These are phyloP conservation scores for Halcyon chelicuti DNA, from an alignment of 2,797 vertebrate genomes.

Conservation along the genomic window DNA sequence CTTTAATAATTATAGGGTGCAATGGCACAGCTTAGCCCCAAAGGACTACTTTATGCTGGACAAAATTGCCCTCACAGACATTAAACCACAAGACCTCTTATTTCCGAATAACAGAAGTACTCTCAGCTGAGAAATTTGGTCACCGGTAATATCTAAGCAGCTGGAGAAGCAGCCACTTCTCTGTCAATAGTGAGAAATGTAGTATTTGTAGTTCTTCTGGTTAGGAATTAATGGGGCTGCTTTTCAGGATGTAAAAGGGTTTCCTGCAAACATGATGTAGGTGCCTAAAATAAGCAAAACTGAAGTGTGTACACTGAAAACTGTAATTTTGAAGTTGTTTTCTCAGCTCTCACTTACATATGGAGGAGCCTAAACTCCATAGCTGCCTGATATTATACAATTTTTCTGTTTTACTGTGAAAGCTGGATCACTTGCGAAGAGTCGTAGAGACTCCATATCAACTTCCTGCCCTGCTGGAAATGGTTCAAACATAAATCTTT, in stretches of 20 bases:
- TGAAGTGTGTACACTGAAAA: not conserved
- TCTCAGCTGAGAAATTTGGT: conserved; percentile 17
- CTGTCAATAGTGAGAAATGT: not conserved
- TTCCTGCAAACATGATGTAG: not conserved
- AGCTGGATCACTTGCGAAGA: not conserved
- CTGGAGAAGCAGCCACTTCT: not conserved
- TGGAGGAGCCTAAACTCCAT: not conserved
- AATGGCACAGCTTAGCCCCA: not conserved
- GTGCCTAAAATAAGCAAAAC: not conserved
- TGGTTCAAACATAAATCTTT: not conserved
- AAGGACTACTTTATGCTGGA: not conserved
- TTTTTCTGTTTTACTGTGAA: not conserved
- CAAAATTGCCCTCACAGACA: not conserved
- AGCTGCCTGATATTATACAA: not conserved
- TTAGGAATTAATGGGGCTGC: not conserved
- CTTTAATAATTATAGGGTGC: not conserved
- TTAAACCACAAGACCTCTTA: not conserved
- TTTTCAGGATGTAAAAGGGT: not conserved
- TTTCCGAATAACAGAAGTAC: not conserved
- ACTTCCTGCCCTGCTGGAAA: not conserved
- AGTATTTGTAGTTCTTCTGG: not conserved
- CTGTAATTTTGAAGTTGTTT: not conserved
- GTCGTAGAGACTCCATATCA: not conserved
- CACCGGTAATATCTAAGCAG: not conserved
- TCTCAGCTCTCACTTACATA: not conserved